A percentile compares a stretch with the other conserved stretches of the same genome.
Evolutionary conservation across 2,113 vertebrate species (phyloP).

Genomic region (Cynopterus brachyotis): DNA sequence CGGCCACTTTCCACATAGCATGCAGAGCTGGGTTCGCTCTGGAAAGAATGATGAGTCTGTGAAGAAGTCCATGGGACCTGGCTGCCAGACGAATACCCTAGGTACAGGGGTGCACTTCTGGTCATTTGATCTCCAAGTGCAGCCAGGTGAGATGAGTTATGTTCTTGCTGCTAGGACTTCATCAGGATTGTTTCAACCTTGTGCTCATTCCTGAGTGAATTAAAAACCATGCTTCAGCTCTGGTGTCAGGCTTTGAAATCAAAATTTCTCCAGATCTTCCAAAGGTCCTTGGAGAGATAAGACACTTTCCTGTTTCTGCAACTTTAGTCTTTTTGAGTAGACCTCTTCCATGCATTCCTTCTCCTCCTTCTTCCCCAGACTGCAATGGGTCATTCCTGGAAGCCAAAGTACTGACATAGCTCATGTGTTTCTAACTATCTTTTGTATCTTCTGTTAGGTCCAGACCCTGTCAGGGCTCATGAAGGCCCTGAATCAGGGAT

Average conservation of each 20-base stretch:
- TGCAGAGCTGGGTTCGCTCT: constrained; percentile 65
- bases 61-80: constrained; percentile 76
- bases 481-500: constrained; percentile 51
- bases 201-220: constrained; percentile 75
- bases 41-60: constrained; percentile 65
- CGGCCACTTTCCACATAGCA: constrained; percentile 79
- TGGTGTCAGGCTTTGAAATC: constrained; percentile 79
- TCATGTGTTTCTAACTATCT: constrained; percentile 72
- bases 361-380: constrained; percentile 45
- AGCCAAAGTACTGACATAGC: constrained; percentile 66
- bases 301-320: constrained; percentile 78
- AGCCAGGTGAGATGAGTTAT: constrained; percentile 82
- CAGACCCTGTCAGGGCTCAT: background rate
- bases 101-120: constrained; percentile 70
- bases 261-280: constrained; percentile 77
- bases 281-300: constrained; percentile 75
- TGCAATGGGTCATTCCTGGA: constrained; percentile 69
- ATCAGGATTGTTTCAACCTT: constrained; percentile 79
- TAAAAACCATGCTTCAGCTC: constrained; percentile 77
- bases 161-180: constrained; percentile 75
- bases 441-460: constrained; percentile 61
- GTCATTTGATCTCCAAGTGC: constrained; percentile 78
- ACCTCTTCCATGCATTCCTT: background rate
- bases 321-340: constrained; percentile 69
- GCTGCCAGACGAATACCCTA: constrained; percentile 77